Evolutionary conservation across 2,888 invertebrate genomes (phyloP).

Genomic region (Thymelicus acteon): DNA sequence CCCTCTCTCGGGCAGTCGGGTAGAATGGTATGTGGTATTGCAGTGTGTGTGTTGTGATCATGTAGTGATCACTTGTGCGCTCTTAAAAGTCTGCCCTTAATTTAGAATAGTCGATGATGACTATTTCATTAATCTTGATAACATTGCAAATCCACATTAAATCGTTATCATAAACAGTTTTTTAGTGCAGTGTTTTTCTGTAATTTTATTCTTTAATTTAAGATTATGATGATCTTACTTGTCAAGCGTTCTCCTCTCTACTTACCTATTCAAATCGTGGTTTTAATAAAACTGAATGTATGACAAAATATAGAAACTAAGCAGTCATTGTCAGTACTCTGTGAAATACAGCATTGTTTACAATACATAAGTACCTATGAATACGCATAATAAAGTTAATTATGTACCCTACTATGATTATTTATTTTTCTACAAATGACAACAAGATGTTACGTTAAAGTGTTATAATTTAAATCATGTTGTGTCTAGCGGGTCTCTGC

Average conservation of each 20-base stretch:
- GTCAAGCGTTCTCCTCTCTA: too few species aligned
- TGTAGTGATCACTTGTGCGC: neutral
- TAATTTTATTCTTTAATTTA: too few species aligned
- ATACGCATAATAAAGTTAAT: neutral
- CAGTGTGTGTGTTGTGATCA: too few species aligned
- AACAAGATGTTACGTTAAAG: neutral
- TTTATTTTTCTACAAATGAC: neutral
- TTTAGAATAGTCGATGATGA: neutral
- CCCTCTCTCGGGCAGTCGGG: too few species aligned
- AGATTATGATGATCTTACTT: too few species aligned
- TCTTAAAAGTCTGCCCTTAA: neutral
- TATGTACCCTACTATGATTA: neutral
- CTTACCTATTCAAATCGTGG: neutral
- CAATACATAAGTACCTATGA: neutral
- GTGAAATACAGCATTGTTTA: neutral
- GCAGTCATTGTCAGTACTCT: neutral
- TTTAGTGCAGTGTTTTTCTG: too few species aligned
- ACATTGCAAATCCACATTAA: too few species aligned
- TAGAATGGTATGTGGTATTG: too few species aligned
- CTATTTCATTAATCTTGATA: neutral
- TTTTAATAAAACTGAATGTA: neutral
- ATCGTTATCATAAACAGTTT: too few species aligned
- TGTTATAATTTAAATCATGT: slow-evolving; percentile 23
- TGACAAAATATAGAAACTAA: neutral
- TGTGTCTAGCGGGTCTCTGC: slow-evolving; percentile 14